Percentiles rank a stretch among this genome's conserved stretches.
Conservation (phyloP, 2,113 vertebrate species). For the Poecilia latipinna region DNA sequence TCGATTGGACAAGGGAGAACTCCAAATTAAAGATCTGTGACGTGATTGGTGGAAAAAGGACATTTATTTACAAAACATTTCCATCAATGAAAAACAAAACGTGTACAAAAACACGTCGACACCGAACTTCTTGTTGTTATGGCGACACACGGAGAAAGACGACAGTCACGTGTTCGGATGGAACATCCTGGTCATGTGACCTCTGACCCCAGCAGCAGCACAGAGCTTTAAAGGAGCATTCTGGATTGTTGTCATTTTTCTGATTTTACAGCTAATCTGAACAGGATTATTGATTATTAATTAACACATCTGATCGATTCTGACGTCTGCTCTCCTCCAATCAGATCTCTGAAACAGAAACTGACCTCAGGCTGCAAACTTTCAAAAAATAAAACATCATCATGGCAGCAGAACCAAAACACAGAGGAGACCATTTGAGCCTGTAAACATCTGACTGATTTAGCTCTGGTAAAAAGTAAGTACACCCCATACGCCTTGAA, state of each 20-base stretch:
- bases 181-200: slow-evolving; percentile 17
- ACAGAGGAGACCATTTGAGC: too few relatives aligned
- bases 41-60: slow-evolving; percentile 48
- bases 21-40: slow-evolving; percentile 13
- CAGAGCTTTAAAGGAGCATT: neutral
- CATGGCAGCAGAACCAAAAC: neutral
- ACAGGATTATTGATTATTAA: neutral
- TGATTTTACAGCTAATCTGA: neutral
- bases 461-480: neutral
- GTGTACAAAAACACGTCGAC: slow-evolving; percentile 46
- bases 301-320: too few relatives aligned
- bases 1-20: neutral
- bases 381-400: neutral
- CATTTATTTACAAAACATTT: slow-evolving; percentile 65
- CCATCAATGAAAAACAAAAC: slow-evolving; percentile 49
- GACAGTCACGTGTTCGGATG: slow-evolving; percentile 16
- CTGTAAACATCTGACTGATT: neutral
- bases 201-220: neutral
- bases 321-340: too few relatives aligned
- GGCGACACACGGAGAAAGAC: slow-evolving; percentile 32
- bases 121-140: slow-evolving; percentile 33
- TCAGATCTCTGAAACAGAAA: neutral
- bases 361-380: neutral
- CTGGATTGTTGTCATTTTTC: neutral
- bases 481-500: neutral